Evolutionary conservation across 2,797 vertebrate species (phyloP).

Genomic region (Sarcophilus harrisii): DNA sequence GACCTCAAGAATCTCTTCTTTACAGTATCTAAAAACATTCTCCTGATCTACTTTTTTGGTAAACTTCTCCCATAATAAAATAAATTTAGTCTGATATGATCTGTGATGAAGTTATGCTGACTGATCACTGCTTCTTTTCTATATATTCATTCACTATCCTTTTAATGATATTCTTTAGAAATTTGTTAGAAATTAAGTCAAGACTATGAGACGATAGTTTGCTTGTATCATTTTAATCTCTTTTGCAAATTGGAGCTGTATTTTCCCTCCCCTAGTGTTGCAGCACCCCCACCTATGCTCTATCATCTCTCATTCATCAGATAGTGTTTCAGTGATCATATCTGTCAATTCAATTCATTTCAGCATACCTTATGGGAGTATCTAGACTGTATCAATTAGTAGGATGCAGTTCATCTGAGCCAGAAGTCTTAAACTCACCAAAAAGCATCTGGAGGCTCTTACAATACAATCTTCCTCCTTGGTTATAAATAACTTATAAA

Average conservation of each 20-base stretch:
- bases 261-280: background rate
- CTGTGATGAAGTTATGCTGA: background rate
- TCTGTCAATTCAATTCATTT: background rate
- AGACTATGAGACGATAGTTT: background rate
- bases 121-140: background rate
- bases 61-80: background rate
- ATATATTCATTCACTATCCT: background rate
- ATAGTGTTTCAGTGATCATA: background rate
- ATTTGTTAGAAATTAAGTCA: background rate
- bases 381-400: background rate
- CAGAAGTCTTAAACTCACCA: background rate
- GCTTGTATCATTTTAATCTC: background rate
- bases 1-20: background rate
- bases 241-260: background rate
- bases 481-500: background rate
- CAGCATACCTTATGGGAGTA: background rate
- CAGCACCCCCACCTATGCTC: background rate
- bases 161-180: background rate
- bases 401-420: background rate
- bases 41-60: background rate
- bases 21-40: background rate
- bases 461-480: background rate
- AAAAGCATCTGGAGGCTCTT: background rate
- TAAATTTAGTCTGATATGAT: background rate
- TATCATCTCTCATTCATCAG: background rate